Conservation (phyloP, 2,113 vertebrate genomes). For the Heptranchias perlo region DNA sequence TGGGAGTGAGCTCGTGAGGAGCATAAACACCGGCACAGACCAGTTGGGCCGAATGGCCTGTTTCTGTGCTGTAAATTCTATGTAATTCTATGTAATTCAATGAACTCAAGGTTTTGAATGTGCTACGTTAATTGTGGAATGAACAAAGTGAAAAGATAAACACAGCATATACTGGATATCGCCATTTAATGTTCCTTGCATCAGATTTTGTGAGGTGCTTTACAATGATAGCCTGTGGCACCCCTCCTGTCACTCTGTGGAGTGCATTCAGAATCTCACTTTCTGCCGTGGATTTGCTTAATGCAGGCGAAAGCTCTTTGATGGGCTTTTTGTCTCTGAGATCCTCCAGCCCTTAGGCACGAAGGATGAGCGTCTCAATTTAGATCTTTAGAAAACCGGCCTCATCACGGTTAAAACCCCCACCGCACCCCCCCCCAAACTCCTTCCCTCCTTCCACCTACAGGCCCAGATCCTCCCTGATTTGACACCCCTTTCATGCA, state of each 20-base stretch:
- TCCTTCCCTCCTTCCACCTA: constrained; percentile 60
- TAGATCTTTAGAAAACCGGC: constrained; percentile 72
- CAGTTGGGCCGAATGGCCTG: no score
- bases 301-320: constrained; percentile 61
- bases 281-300: constrained; percentile 60
- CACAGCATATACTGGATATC: neutral
- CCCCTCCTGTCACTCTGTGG: constrained; percentile 44
- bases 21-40: no score
- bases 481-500: constrained; percentile 72
- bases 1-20: neutral
- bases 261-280: constrained; percentile 50
- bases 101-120: neutral
- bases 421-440: no score
- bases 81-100: no score
- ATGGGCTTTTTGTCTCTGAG: constrained; percentile 66
- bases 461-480: constrained; percentile 60
- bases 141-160: neutral
- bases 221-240: constrained; percentile 55
- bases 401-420: constrained; percentile 55
- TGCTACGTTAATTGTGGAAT: neutral
- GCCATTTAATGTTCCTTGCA: neutral
- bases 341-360: constrained; percentile 65
- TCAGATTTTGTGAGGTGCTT: constrained; percentile 32
- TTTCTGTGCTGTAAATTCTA: neutral
- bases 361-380: constrained; percentile 70